Evolutionary conservation across 2,888 invertebrate genomes (phyloP).

Genomic region (Spicauda simplicius): DNA sequence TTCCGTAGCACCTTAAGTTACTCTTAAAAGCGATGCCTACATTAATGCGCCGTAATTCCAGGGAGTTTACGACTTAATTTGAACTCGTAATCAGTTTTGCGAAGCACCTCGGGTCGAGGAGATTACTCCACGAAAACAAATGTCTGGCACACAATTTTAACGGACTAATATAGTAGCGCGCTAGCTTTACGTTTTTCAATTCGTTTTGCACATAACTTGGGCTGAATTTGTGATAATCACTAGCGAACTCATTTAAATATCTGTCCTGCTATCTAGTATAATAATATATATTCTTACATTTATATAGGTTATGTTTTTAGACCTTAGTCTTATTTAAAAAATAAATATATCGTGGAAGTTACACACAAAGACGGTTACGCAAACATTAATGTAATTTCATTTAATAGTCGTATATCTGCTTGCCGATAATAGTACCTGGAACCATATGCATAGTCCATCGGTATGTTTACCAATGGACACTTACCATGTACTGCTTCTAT

Average conservation of each 20-base stretch:
- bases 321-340: too few species aligned
- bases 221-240: conserved; percentile 44
- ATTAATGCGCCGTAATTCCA: conserved; percentile 76
- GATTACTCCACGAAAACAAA: conserved; percentile 75
- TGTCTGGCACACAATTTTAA: conserved; percentile 69
- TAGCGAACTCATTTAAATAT: conserved; percentile 17
- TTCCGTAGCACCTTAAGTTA: conserved; percentile 16
- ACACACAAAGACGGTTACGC: too few species aligned
- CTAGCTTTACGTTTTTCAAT: conserved; percentile 49
- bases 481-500: too few species aligned
- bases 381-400: too few species aligned
- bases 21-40: conserved; percentile 33
- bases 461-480: too few species aligned
- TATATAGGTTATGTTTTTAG: neutral
- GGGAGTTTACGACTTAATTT: conserved; percentile 82
- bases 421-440: too few species aligned
- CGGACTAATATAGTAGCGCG: conserved; percentile 45
- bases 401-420: too few species aligned
- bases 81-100: conserved; percentile 80
- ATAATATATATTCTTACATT: neutral
- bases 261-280: neutral
- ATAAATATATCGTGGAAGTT: too few species aligned
- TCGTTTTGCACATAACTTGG: conserved; percentile 45
- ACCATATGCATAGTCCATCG: too few species aligned
- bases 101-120: conserved; percentile 61